Conservation (phyloP, 1,140 invertebrate genomes). For the Bombus affinis region DNA sequence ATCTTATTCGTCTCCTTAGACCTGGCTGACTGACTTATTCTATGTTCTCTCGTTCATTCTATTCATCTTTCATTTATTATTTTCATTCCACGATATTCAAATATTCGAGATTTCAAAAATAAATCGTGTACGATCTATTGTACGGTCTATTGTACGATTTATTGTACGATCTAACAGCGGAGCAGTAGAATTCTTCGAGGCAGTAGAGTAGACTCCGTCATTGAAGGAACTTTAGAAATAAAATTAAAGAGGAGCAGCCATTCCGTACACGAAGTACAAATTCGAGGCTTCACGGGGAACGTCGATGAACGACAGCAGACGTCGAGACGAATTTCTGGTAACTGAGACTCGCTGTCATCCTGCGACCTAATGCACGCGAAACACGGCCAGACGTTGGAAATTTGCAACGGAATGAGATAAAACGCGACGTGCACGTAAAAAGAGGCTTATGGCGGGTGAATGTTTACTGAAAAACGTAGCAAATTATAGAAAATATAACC, state of each 20-base stretch:
- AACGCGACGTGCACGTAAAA: slow-evolving; percentile 23
- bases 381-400: slow-evolving; percentile 7
- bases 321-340: slow-evolving; percentile 30
- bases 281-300: slow-evolving; percentile 14
- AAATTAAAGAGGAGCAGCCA: slow-evolving; percentile 1
- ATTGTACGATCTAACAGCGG: too few species aligned
- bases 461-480: not conserved
- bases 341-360: slow-evolving; percentile 4
- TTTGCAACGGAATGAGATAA: slow-evolving; percentile 2
- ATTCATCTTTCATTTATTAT: not conserved
- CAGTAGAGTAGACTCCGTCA: too few species aligned
- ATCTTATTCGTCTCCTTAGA: not conserved
- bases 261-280: not conserved
- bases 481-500: too few species aligned
- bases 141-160: too few species aligned
- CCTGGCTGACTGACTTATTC: too few species aligned
- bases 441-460: not conserved
- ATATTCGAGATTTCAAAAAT: not conserved
- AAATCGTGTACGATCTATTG: too few species aligned
- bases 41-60: not conserved
- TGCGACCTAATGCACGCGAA: not conserved
- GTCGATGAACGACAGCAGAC: slow-evolving; percentile 34
- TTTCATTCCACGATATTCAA: not conserved
- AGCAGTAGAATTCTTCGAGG: too few species aligned
- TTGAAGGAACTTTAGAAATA: not conserved